Base-by-base conservation (phyloP, 2,113 vertebrate species). In the Taxidea taxus region DNA sequence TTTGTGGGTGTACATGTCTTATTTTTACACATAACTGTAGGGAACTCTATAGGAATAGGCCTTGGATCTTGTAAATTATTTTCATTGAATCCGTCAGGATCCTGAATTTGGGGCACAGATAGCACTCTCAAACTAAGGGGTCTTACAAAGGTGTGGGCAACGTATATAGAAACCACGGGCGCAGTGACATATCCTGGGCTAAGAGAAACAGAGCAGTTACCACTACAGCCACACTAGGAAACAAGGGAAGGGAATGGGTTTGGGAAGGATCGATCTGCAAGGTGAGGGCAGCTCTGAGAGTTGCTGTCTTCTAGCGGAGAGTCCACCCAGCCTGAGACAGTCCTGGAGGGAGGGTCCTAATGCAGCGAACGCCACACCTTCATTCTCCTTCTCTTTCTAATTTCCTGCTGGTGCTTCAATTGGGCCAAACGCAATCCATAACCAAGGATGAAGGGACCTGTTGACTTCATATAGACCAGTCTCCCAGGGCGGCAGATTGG, bases 341-440 rank as follows among this genome's bases (percentile, higher is more conserved):
- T 7, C 15, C 18, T 16, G 49, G 16, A 27, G 9, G 25, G 1
- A 44, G 18, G 8, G 27, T 37, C 39, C 7, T 4, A 7, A 10
- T 12, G 14, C 12, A 29, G 39, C 11, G 3, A 62, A 37, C 0
- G 6, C 29, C 56, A 31, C 0, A 0, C 18, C 23, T 3, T 14
- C 29, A 12, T 2, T 3, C 34, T 49, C 11, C 9, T 54, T n/a
- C 31, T 70, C 2, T 15, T 37, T 18, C 3, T 0, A 5, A 16
- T 49, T 37, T 21, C 6, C 42, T 44, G 51, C 25, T 44, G 27
- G 1, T 14, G 13, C 21, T 42, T 37, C 20, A 2, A 6, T 20
- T 20, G 12, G 31, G 18, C 14, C 87, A 58, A 60, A 18, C 11
- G 9, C 15, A 23, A 27, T n/a, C 27, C 5, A 31, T 34, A 23